Percentiles rank a stretch among this genome's conserved stretches.
Evolutionary conservation across 1,140 invertebrate species (phyloP).

Genomic region (Lithobius niger): DNA sequence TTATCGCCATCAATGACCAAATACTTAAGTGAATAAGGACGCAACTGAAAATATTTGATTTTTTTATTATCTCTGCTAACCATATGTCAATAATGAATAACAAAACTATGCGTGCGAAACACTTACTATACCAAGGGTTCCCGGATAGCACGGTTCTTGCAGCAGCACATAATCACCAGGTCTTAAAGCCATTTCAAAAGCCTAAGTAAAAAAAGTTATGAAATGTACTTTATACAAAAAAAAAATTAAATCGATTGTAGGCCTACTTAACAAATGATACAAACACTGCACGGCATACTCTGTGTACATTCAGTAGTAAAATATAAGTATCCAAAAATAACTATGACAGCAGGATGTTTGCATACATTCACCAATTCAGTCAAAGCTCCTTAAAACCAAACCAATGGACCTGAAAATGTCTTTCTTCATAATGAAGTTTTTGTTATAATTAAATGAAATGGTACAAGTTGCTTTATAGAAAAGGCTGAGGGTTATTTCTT

Average conservation of each 20-base stretch:
- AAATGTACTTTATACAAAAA: neutral
- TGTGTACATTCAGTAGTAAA: conserved; percentile 4
- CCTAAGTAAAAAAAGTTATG: conserved; percentile 10
- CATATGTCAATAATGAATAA: conserved; percentile 12
- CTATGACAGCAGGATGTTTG: neutral
- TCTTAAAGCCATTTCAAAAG: conserved; percentile 31
- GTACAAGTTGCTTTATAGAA: no score
- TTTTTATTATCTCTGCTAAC: no score
- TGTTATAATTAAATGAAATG: no score
- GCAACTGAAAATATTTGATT: conserved; percentile 22
- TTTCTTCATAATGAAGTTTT: no score
- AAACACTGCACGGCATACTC: no score
- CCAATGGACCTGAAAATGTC: no score
- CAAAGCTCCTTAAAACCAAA: no score
- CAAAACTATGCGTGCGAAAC: conserved; percentile 6
- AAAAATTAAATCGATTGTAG: no score
- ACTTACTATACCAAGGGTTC: conserved; percentile 51
- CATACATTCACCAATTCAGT: no score
- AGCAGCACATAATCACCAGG: conserved; percentile 54
- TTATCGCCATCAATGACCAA: conserved; percentile 26
- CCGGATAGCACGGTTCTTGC: conserved; percentile 53
- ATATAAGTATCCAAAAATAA: neutral
- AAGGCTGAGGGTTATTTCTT: no score
- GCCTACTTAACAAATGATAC: no score
- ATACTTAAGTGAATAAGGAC: conserved; percentile 25